A percentile compares a stretch with the other conserved stretches of the same genome.
Evolutionary conservation across 2,113 vertebrate species (phyloP).

Genomic region (Zapus hudsonius): DNA sequence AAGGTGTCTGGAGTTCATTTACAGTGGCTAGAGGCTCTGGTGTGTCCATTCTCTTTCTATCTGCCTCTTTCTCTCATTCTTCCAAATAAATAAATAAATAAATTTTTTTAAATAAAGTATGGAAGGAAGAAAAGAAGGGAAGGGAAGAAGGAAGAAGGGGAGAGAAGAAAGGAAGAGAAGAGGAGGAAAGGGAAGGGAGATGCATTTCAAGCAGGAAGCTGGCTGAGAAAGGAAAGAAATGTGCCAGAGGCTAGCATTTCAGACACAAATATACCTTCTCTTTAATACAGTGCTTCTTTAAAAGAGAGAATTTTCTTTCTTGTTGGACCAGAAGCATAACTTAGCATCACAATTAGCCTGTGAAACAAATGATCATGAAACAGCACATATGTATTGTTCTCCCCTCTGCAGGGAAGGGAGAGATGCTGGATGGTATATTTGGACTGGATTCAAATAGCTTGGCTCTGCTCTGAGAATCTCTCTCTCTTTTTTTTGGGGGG

Average conservation of each 20-base stretch:
- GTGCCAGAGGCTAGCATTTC: neutral
- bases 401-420: neutral
- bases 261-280: neutral
- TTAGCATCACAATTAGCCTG: neutral
- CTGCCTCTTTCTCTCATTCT: too few species aligned
- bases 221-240: neutral
- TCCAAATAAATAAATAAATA: too few species aligned
- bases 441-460: neutral
- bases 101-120: too few species aligned
- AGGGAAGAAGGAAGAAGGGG: too few species aligned
- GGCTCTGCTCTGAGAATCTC: neutral
- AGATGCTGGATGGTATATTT: neutral
- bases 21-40: too few species aligned
- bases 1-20: too few species aligned
- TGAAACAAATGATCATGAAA: neutral
- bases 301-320: constrained; percentile 1
- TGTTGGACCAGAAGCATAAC: neutral
- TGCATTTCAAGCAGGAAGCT: too few species aligned
- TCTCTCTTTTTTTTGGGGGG: too few species aligned
- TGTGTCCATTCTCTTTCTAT: too few species aligned
- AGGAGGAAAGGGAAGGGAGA: neutral
- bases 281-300: neutral
- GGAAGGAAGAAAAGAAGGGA: too few species aligned
- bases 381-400: neutral
- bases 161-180: too few species aligned